A percentile compares a stretch with the other conserved stretches of the same genome.
Evolutionary conservation across 1,140 invertebrate species (phyloP).

Genomic region (Drosophila ananassae): DNA sequence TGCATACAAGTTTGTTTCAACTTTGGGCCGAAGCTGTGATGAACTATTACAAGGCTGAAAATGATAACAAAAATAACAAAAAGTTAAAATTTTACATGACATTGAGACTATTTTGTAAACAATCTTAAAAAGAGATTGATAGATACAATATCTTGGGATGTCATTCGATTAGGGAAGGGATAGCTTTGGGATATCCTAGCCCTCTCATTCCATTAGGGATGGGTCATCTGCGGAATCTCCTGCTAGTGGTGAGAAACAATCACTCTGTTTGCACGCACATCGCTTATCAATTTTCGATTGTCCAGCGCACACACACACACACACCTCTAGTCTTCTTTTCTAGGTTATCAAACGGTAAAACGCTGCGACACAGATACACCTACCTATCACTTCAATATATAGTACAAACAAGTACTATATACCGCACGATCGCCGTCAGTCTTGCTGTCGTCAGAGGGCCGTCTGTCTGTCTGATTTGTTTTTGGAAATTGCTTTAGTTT

Average conservation of each 20-base stretch:
- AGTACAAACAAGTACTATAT: slow-evolving; percentile 16
- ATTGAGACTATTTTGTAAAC: no score
- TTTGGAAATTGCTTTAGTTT: slow-evolving; percentile 64
- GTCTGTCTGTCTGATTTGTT: slow-evolving; percentile 28
- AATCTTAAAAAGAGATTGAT: no score
- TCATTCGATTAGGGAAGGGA: no score
- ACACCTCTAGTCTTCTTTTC: slow-evolving; percentile 48
- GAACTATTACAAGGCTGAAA: slow-evolving; percentile 53
- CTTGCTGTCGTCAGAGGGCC: slow-evolving; percentile 36
- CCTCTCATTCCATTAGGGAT: no score
- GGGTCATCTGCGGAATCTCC: no score
- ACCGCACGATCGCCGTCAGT: slow-evolving; percentile 17
- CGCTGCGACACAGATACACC: slow-evolving; percentile 34
- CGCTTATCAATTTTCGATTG: slow-evolving; percentile 48
- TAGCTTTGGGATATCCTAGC: no score
- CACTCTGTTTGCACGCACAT: slow-evolving; percentile 9
- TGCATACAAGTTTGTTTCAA: slow-evolving; percentile 57
- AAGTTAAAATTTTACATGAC: not conserved
- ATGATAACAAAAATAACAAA: not conserved
- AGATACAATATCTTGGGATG: no score
- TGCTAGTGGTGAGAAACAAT: no score
- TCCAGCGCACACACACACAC: slow-evolving; percentile 49
- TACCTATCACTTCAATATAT: slow-evolving; percentile 2
- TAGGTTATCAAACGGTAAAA: slow-evolving; percentile 80
- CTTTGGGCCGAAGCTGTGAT: slow-evolving; percentile 19